Conservation (phyloP, 2,888 invertebrate genomes). For the Catocala fraxini region DNA sequence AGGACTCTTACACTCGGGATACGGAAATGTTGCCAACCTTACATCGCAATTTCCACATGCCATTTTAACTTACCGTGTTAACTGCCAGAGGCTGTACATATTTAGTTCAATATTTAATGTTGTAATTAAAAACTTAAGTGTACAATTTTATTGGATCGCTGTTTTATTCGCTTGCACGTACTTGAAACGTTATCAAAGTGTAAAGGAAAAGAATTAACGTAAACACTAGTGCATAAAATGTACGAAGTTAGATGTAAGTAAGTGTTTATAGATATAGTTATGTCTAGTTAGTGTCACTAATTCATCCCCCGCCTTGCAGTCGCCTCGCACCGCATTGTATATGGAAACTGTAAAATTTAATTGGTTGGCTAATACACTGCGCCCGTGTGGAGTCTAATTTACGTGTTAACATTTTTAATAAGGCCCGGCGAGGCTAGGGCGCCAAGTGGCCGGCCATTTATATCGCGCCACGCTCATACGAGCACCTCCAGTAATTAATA, state of each 20-base stretch:
- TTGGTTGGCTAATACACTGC: conserved; percentile 84
- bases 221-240: conserved; percentile 51
- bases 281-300: conserved; percentile 56
- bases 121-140: conserved; percentile 71
- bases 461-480: conserved; percentile 74
- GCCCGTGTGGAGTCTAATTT: conserved; percentile 81
- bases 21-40: conserved; percentile 81
- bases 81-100: conserved; percentile 65
- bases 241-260: conserved; percentile 38
- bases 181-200: conserved; percentile 66
- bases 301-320: conserved; percentile 65
- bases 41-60: conserved; percentile 85
- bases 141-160: conserved; percentile 59
- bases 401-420: conserved; percentile 87
- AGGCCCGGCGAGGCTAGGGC: conserved; percentile 81
- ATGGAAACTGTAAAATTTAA: conserved; percentile 80
- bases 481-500: conserved; percentile 86
- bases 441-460: conserved; percentile 86
- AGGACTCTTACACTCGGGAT: conserved; percentile 77
- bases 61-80: conserved; percentile 80
- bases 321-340: conserved; percentile 71
- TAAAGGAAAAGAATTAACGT: conserved; percentile 55
- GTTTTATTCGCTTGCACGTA: conserved; percentile 50
- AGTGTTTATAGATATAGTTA: conserved; percentile 44
- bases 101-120: conserved; percentile 75